phyloP scores from a whole-genome alignment of 2,797 vertebrate genomes.

The Etheostoma nigrum region DNA sequence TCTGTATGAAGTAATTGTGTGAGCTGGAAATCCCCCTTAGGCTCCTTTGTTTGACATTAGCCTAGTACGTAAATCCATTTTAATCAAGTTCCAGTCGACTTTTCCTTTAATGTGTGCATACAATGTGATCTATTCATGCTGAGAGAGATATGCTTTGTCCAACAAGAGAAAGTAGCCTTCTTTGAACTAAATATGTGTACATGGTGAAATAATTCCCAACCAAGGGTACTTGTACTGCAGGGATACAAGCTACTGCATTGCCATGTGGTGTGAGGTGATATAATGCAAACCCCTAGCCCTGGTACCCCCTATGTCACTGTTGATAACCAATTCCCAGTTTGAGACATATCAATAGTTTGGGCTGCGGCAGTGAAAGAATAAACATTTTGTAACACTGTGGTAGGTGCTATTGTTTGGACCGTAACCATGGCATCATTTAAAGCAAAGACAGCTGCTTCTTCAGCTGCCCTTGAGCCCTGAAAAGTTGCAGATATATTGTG shows the following conservation, averaged over 20 bases:
- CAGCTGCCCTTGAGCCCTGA: not conserved
- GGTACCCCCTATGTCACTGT: not conserved
- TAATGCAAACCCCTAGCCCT: no score
- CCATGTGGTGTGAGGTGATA: not conserved
- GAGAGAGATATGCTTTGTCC: not conserved
- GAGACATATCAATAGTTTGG: constrained; percentile 25
- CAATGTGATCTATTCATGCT: constrained; percentile 36
- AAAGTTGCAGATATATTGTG: constrained; percentile 14
- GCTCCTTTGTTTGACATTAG: constrained; percentile 63
- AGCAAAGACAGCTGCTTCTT: constrained; percentile 30
- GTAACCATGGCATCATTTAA: constrained; percentile 19
- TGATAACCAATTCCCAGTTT: constrained; percentile 17
- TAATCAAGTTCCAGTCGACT: constrained; percentile 62
- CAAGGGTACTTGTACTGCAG: not conserved
- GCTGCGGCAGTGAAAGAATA: constrained; percentile 21
- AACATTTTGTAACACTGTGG: constrained; percentile 22
- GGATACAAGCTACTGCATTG: not conserved
- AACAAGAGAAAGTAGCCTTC: constrained; percentile 17
- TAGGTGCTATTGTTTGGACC: constrained; percentile 28
- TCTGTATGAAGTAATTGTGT: constrained; percentile 65
- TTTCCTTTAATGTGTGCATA: constrained; percentile 30
- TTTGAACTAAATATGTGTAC: constrained; percentile 1
- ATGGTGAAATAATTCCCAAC: not conserved
- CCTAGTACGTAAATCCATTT: constrained; percentile 64
- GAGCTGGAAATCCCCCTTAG: constrained; percentile 55